phyloP scores from a whole-genome alignment of 2,113 vertebrate species.

The Cepphus grylle region DNA sequence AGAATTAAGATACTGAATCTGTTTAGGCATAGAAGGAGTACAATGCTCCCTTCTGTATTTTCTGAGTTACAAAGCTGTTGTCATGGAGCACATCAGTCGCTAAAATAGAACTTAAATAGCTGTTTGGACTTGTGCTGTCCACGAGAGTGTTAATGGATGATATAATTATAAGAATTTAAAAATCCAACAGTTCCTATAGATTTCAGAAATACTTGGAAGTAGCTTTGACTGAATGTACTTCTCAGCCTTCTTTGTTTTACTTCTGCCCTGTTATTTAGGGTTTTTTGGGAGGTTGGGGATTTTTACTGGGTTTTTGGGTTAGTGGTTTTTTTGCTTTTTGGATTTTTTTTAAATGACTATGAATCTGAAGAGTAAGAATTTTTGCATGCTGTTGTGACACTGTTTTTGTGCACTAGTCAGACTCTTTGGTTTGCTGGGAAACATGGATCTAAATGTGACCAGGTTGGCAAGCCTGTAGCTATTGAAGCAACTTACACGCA shows the following conservation, averaged over 20 bases:
- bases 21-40: neutral
- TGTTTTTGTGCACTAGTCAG: neutral
- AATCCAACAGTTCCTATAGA: neutral
- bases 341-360: neutral
- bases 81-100: neutral
- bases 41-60: neutral
- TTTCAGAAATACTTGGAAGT: neutral
- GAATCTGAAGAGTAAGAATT: neutral
- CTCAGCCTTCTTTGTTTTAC: neutral
- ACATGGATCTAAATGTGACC: neutral
- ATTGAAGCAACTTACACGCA: neutral
- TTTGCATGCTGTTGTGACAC: neutral
- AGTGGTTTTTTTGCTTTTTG: neutral
- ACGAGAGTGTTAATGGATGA: neutral
- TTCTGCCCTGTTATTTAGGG: neutral
- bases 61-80: neutral
- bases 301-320: neutral
- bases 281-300: fast-evolving
- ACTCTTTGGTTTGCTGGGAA: neutral
- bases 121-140: neutral
- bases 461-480: neutral
- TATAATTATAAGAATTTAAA: neutral
- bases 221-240: neutral
- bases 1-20: neutral
- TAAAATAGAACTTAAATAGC: neutral